phyloP scores from a whole-genome alignment of 2,797 vertebrate genomes.

The Mionectes olivaceus region DNA sequence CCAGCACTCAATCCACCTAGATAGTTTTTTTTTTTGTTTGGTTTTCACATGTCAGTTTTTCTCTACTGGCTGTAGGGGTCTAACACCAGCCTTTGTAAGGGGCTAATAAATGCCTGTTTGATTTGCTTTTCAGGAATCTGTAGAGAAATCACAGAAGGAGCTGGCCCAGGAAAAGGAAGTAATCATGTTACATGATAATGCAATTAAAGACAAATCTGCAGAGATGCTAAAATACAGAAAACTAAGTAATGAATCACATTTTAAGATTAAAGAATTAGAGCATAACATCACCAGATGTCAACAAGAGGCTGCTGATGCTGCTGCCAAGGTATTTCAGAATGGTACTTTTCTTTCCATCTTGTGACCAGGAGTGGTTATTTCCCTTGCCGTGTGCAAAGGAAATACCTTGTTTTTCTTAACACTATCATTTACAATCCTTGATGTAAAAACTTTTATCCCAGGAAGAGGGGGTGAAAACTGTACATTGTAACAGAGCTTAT shows the following conservation, averaged over 20 bases:
- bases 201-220: constrained; percentile 85
- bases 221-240: constrained; percentile 83
- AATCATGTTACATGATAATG: constrained; percentile 85
- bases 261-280: constrained; percentile 91
- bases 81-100: neutral
- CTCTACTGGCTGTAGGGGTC: neutral
- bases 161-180: constrained; percentile 87
- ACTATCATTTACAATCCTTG: neutral
- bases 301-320: constrained; percentile 86
- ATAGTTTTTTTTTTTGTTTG: neutral
- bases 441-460: neutral
- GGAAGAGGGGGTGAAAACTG: neutral
- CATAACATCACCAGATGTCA: constrained; percentile 89
- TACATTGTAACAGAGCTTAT: neutral
- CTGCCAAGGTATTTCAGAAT: constrained; percentile 76
- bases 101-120: neutral
- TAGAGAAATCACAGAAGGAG: constrained; percentile 88
- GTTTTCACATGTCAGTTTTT: neutral
- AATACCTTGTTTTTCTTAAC: neutral
- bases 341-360: neutral
- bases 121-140: constrained; percentile 80
- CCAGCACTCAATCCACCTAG: neutral
- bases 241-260: constrained; percentile 87
- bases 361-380: neutral
- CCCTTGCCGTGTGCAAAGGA: neutral